Evolutionary conservation across 2,113 vertebrate genomes (phyloP).

Genomic region (Passer domesticus): DNA sequence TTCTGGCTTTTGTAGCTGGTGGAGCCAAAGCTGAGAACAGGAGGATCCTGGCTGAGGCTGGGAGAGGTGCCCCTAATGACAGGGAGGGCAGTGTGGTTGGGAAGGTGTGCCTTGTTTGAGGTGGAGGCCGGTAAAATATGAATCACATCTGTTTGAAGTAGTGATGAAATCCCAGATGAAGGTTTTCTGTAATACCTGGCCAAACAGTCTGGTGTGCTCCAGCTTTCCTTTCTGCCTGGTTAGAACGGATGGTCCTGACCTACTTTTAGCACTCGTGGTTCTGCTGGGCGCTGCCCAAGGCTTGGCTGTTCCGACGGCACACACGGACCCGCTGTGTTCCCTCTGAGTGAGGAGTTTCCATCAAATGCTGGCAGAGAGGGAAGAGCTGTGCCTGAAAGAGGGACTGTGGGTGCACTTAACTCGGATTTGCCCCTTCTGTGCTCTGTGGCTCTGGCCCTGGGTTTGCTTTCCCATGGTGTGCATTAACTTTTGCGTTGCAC

Average conservation of each 20-base stretch:
- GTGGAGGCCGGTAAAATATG: constrained; percentile 17
- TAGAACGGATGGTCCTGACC: background rate
- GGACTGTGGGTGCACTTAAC: background rate
- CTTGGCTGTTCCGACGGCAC: accelerated
- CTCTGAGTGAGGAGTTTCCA: background rate
- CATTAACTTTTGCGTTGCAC: background rate
- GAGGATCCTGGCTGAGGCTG: background rate
- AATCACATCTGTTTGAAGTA: constrained; percentile 63
- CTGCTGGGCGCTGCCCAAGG: background rate
- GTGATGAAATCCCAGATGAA: constrained; percentile 51
- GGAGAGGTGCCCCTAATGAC: constrained; percentile 13
- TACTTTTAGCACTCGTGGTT: background rate
- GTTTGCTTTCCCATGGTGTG: background rate
- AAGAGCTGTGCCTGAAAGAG: background rate
- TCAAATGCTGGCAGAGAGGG: background rate
- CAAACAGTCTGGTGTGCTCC: constrained; percentile 5
- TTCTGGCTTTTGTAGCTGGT: background rate
- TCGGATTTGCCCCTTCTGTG: background rate
- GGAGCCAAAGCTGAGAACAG: background rate
- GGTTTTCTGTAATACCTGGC: constrained; percentile 61
- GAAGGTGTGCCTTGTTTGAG: constrained; percentile 47
- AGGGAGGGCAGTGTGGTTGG: constrained; percentile 24
- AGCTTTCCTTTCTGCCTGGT: background rate
- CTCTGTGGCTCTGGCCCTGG: background rate
- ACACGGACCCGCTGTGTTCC: background rate